Evolutionary conservation across 2,113 vertebrate species (phyloP), one percentile per base, ranked within the genome.

Genomic region (Tragelaphus imberbis): DNA sequence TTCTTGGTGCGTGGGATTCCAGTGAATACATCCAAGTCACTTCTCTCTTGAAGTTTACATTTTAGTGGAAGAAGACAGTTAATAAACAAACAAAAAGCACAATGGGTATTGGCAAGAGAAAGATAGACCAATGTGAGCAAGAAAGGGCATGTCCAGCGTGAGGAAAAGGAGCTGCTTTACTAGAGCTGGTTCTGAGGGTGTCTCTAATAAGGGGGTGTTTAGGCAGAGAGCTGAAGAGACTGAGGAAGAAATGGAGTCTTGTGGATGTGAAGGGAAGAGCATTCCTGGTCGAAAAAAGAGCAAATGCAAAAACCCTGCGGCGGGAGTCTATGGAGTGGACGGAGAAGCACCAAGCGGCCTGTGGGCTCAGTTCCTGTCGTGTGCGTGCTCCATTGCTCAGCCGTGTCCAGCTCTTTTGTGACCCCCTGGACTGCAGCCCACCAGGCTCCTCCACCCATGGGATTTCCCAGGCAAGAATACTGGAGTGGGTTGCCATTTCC

Each of bases 351-450:
- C 23, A n/a, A 15, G 49, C 36, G 12, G 17, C 1, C 47, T 92
- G 49, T 49, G 44, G 3, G 6, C 47, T 75, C 53, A 56, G 19
- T 82, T 88, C 97, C 85, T 90, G 6, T 2, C 44, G 36, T 0
- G 0, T 2, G 11, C 36, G 0, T 23, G 71, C 23, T 77, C 36
- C 13, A 1, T 13, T 3, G 1, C 23, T 14, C 68, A 23, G 71
- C 40, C 2, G 0, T 27, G 71, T 27, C 36, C 6, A 3, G 21
- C 71, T 44, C 36, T 25, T n/a, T 12, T 27, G 23, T 25, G 71
- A 44, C 71, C 11, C 12, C 23, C 0, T 3, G 11, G 36, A 4
- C 23, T 77, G 36, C 5, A 25, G 68, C 21, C 68, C 1, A 0
- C n/a, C 36, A 40, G 68, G 68, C 68, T 40, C 36, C 36, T 40